Conservation (phyloP, 2,113 vertebrate species). For the Actinemys pallida region DNA sequence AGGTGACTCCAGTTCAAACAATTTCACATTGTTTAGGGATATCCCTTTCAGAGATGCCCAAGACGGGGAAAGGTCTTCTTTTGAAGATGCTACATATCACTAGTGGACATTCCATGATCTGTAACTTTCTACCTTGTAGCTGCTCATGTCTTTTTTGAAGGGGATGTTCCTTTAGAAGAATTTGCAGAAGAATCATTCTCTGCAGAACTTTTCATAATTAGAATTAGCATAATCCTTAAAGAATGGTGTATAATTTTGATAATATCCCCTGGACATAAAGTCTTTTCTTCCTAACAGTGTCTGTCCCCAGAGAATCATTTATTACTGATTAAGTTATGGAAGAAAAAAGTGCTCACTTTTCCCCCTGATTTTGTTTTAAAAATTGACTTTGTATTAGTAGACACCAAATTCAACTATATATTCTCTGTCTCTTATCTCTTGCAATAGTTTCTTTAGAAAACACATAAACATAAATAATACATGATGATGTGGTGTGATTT, state of each 20-base stretch:
- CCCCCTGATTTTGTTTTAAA: not conserved
- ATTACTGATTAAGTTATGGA: not conserved
- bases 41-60: not conserved
- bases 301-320: not conserved
- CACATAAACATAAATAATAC: not conserved
- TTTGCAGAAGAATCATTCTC: not conserved
- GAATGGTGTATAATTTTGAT: not conserved
- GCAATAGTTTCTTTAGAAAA: not conserved
- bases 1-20: not conserved
- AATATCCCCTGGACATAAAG: not conserved
- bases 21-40: not conserved
- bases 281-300: not conserved
- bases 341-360: not conserved
- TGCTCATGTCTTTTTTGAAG: not conserved
- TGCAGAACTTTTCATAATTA: slow-evolving; percentile 8
- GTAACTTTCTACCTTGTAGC: not conserved
- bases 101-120: not conserved
- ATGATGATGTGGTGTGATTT: not conserved
- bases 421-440: not conserved
- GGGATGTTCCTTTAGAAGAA: not conserved
- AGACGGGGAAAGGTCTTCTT: not conserved
- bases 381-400: not conserved
- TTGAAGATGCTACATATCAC: not conserved
- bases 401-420: not conserved
- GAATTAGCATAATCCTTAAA: slow-evolving; percentile 14